A percentile compares a stretch with the other conserved stretches of the same genome.
Evolutionary conservation across 2,888 invertebrate genomes (phyloP).

Genomic region (Mystacides longicornis): DNA sequence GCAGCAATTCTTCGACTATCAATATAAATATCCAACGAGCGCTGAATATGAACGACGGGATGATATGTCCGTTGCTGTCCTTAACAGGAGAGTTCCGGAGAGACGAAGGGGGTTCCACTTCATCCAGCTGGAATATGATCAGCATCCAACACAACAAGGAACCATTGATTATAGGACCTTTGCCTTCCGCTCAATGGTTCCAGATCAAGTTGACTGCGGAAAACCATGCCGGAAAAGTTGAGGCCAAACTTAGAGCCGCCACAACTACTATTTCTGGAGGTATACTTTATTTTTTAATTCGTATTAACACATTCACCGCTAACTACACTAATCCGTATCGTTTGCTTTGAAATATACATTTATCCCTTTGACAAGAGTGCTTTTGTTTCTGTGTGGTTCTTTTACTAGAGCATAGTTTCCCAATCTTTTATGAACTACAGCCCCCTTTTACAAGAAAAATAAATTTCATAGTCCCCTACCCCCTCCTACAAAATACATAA

Average conservation of each 20-base stretch:
- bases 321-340: too few species aligned
- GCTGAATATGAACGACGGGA: constrained; percentile 21
- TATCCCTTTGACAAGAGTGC: too few species aligned
- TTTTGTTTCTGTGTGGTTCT: too few species aligned
- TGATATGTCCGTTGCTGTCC: constrained; percentile 42
- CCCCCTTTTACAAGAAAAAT: too few species aligned
- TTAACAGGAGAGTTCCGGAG: constrained; percentile 43
- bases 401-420: too few species aligned
- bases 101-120: constrained; percentile 30
- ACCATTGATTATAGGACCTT: constrained; percentile 43
- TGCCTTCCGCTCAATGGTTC: constrained; percentile 69
- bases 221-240: constrained; percentile 60
- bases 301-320: too few species aligned
- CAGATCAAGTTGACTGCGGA: constrained; percentile 63
- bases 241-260: constrained; percentile 63
- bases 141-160: constrained; percentile 6
- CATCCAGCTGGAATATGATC: constrained; percentile 39
- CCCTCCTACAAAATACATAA: too few species aligned
- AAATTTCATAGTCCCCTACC: too few species aligned
- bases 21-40: constrained; percentile 43
- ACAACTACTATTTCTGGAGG: constrained; percentile 69
- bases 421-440: too few species aligned
- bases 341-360: too few species aligned
- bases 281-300: constrained; percentile 30
- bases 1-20: constrained; percentile 45